Evolutionary conservation across 2,797 vertebrate species (phyloP).

Genomic region (Enteromius treurensis): DNA sequence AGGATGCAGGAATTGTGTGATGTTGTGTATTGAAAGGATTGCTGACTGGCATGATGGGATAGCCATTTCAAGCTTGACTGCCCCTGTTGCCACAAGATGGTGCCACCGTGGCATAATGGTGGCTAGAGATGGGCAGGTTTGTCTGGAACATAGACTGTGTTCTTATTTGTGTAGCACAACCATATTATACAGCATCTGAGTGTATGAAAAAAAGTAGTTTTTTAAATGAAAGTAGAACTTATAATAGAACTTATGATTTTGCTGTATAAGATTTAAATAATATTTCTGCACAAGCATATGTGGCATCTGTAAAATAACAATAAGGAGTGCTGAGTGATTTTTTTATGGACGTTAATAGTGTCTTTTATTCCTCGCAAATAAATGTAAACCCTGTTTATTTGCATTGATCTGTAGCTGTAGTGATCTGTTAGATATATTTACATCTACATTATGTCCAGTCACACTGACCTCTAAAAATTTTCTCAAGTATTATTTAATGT

Average conservation of each 20-base stretch:
- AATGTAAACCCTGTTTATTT: background rate
- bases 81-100: constrained; percentile 74
- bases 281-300: background rate
- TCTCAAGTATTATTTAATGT: background rate
- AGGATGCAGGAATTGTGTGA: constrained; percentile 5
- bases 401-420: background rate
- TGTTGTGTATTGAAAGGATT: constrained; percentile 7
- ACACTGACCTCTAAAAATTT: background rate
- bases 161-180: background rate
- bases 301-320: background rate
- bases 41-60: constrained; percentile 6
- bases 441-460: background rate
- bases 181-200: background rate
- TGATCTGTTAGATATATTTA: background rate
- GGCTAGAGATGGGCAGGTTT: constrained; percentile 26
- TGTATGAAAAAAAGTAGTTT: background rate
- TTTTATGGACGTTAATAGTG: background rate
- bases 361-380: background rate
- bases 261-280: background rate
- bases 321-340: background rate
- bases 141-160: background rate
- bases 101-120: constrained; percentile 64
- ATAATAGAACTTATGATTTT: background rate
- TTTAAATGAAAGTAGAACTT: background rate
- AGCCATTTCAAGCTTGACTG: background rate